A percentile compares a stretch with the other conserved stretches of the same genome.
These are phyloP conservation scores for Elephas maximus DNA, from an alignment of 2,113 vertebrate species.

Conservation along the genomic window DNA sequence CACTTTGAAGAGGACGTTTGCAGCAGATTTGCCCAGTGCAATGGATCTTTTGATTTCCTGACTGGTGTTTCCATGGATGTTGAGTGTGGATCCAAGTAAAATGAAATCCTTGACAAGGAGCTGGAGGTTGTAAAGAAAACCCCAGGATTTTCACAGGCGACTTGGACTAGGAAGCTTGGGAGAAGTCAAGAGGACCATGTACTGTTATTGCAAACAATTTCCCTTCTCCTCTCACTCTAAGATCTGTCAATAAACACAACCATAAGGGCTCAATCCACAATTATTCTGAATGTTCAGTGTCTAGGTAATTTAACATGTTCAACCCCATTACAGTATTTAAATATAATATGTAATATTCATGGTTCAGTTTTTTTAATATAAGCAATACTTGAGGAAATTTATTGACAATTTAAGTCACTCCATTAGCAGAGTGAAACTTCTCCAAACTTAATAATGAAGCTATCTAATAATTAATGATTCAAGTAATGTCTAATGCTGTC, in stretches of 20 bases:
- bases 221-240: background rate
- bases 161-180: background rate
- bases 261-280: background rate
- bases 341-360: background rate
- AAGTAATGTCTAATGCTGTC: background rate
- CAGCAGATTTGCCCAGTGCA: too few species aligned
- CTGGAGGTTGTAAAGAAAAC: background rate
- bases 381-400: background rate
- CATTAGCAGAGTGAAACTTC: background rate
- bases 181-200: background rate
- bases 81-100: too few species aligned
- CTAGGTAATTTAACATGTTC: background rate
- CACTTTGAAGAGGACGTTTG: too few species aligned
- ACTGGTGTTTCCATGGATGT: too few species aligned
- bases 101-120: background rate
- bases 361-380: background rate
- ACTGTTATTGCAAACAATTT: background rate
- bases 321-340: background rate
- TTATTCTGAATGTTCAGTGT: conserved; percentile 18
- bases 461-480: background rate
- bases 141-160: background rate
- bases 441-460: background rate
- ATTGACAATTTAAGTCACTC: background rate
- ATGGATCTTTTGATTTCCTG: too few species aligned
- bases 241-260: background rate